phyloP scores from a whole-genome alignment of 2,888 invertebrate species.

The Hymenopus coronatus region DNA sequence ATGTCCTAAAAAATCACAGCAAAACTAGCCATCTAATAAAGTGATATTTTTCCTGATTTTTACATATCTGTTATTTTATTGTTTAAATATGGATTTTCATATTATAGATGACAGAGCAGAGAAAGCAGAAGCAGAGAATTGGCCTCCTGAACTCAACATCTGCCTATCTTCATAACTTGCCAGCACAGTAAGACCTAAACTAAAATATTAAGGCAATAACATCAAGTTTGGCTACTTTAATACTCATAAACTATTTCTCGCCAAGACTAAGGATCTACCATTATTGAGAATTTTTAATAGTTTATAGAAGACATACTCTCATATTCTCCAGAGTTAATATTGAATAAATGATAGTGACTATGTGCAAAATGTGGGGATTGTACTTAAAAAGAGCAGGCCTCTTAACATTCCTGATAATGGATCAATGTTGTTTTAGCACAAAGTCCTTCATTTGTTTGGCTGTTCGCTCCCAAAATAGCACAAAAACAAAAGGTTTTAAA shows the following conservation, averaged over 20 bases:
- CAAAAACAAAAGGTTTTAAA: background rate
- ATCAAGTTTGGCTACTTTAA: background rate
- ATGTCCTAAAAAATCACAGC: no score
- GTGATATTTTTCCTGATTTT: background rate
- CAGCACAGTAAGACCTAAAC: constrained; percentile 2
- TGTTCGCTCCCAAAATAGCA: background rate
- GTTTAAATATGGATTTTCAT: constrained; percentile 25
- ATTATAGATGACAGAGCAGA: constrained; percentile 85
- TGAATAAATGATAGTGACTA: background rate
- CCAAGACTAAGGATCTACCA: background rate
- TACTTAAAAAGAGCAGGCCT: background rate
- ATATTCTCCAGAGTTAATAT: background rate
- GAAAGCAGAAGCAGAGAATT: constrained; percentile 90
- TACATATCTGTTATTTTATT: constrained; percentile 4
- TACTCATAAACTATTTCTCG: background rate
- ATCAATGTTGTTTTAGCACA: background rate
- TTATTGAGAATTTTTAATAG: background rate
- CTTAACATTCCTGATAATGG: background rate
- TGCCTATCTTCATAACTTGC: constrained; percentile 49
- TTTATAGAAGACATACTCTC: background rate
- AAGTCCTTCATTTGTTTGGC: background rate
- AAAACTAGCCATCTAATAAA: background rate
- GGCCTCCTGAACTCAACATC: constrained; percentile 80
- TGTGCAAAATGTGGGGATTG: background rate
- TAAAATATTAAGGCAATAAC: background rate